phyloP scores from a whole-genome alignment of 2,797 vertebrate species.

The Argya squamiceps region DNA sequence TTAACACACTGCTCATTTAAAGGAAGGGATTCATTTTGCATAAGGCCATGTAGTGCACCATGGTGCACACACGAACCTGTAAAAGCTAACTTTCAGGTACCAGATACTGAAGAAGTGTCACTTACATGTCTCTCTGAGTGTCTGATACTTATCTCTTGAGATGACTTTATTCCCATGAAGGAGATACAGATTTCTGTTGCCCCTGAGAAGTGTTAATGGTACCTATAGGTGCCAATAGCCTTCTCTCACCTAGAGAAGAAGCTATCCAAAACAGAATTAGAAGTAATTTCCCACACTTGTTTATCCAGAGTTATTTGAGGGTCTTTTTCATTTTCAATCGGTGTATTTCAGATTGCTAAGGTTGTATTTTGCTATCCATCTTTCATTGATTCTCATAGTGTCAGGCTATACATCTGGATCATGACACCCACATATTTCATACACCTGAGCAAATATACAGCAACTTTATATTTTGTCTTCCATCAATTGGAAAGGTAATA shows the following conservation, averaged over 20 bases:
- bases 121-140: background rate
- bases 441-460: background rate
- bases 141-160: background rate
- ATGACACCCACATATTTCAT: background rate
- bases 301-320: background rate
- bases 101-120: background rate
- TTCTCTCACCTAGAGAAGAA: background rate
- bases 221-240: background rate
- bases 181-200: background rate
- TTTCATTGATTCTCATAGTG: background rate
- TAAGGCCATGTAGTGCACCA: background rate
- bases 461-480: background rate
- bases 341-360: background rate
- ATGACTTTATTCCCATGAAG: background rate
- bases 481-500: background rate
- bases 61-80: background rate
- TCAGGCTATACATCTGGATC: background rate
- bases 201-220: background rate
- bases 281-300: background rate
- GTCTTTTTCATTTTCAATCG: background rate
- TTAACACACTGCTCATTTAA: rapidly evolving
- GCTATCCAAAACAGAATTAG: background rate
- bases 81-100: background rate
- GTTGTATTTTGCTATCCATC: background rate
- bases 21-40: rapidly evolving